Percentiles rank a stretch among this genome's conserved stretches.
Evolutionary conservation across 2,113 vertebrate genomes (phyloP).

Genomic region (Carassius gibelio): DNA sequence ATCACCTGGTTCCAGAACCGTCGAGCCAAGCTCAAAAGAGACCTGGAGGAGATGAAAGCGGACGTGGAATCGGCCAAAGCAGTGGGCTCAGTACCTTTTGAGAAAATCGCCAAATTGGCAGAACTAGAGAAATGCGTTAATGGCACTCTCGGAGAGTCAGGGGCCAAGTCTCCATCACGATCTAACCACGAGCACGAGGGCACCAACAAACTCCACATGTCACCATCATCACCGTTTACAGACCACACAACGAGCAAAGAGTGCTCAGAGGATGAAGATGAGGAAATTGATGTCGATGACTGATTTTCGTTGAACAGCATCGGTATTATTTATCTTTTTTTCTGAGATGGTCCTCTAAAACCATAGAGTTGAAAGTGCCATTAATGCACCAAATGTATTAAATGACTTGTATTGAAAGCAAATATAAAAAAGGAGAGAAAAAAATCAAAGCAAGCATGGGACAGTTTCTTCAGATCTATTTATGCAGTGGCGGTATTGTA

Average conservation of each 20-base stretch:
- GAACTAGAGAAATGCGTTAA: constrained; percentile 84
- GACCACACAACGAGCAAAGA: constrained; percentile 80
- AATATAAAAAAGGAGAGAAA: constrained; percentile 25
- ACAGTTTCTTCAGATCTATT: constrained; percentile 61
- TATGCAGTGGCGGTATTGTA: constrained; percentile 61
- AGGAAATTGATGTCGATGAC: constrained; percentile 91
- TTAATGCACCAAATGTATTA: constrained; percentile 64
- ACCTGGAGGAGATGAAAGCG: constrained; percentile 90
- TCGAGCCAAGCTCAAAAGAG: constrained; percentile 87
- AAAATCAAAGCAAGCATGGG: constrained; percentile 59
- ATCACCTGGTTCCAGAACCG: constrained; percentile 93
- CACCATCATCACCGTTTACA: constrained; percentile 77
- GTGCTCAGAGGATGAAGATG: constrained; percentile 87
- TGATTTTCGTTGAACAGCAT: constrained; percentile 64
- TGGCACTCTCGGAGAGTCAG: constrained; percentile 65
- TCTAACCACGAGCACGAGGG: constrained; percentile 58
- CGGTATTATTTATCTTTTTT: constrained; percentile 14
- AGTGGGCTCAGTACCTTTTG: constrained; percentile 77
- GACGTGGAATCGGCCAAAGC: constrained; percentile 88
- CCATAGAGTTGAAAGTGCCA: constrained; percentile 54
- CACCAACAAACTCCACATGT: constrained; percentile 67
- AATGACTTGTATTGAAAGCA: constrained; percentile 53
- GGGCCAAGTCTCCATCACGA: constrained; percentile 66
- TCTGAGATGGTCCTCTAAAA: constrained; percentile 35
- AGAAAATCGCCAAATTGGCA: constrained; percentile 85